Evolutionary conservation across 2,888 invertebrate genomes (phyloP), one percentile per base, ranked within the genome.

Genomic region (Papilio elwesi): DNA sequence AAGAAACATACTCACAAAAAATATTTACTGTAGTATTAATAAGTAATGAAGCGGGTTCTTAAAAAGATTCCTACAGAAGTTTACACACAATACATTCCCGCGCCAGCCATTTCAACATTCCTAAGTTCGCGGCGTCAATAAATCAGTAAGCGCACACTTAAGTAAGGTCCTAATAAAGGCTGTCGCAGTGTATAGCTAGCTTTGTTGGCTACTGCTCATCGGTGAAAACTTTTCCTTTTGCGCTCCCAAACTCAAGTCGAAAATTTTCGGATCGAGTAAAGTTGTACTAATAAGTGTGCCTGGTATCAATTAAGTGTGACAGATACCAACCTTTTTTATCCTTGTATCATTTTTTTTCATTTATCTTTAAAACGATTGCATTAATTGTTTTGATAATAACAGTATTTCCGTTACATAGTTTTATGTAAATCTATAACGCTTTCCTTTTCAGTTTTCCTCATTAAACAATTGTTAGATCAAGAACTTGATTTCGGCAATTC

Each of bases 201-300:
- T 83, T 83, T 84, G 87, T 90, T 90, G 89, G 90, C 88, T 89
- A 84, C 85, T 85, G 85, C 87, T 89, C 90, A 87, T 89, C 87
- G 87, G 88, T 82, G 83, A 81, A 89, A 92, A 92, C 89, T 92
- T 92, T 91, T 88, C 91, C 89, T 90, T 90, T 90, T 89, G 80
- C 87, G 91, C 88, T 89, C 89, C 91, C 90, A 91, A 89, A 88
- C 91, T 91, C 90, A 88, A 85, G 85, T 83, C 79, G 82, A 82
- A 85, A 87, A 62, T 87, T 85, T 86, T 80, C 76, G 77, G 77
- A 76, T 76, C 15, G 8, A 6, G 49, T 12, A 64, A 16, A 64
- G 82, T 76, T n/a, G 71, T 1, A 36, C 75, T 81, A 78, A 79
- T 9, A 36, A 52, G 82, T 87, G 81, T 87, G 88, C 75, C 80